Evolutionary conservation across 2,113 vertebrate genomes (phyloP).

Genomic region (Mystacornis crossleyi): DNA sequence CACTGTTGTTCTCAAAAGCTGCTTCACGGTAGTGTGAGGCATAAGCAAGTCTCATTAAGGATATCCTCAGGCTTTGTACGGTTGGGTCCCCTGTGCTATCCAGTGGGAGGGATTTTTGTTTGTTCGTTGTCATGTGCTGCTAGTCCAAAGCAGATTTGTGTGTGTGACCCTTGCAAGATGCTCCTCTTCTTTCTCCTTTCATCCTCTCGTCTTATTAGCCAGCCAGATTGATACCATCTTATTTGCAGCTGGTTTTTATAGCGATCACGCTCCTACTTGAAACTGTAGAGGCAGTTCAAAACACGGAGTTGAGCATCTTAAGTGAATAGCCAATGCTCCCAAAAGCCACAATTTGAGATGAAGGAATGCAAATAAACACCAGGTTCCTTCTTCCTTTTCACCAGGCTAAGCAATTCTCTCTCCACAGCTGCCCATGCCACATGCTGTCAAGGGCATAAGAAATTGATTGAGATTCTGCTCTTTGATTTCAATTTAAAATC

Average conservation of each 20-base stretch:
- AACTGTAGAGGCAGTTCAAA: not conserved
- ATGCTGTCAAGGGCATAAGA: not conserved
- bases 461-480: slow-evolving; percentile 11
- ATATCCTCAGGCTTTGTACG: not conserved
- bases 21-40: not conserved
- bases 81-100: not conserved
- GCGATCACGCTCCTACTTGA: not conserved
- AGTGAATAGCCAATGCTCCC: not conserved
- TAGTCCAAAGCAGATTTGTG: not conserved
- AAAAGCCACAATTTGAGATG: not conserved
- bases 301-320: not conserved
- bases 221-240: not conserved
- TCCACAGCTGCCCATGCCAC: fast-evolving
- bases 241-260: not conserved
- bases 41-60: not conserved
- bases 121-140: not conserved
- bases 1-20: not conserved
- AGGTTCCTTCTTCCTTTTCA: not conserved
- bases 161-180: not conserved
- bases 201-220: not conserved
- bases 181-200: not conserved
- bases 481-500: slow-evolving; percentile 7
- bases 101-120: not conserved
- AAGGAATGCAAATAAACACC: slow-evolving; percentile 2
- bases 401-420: not conserved